Conservation (phyloP, 35 echinoderm and acorn worm species). For the Diadema setosum region DNA sequence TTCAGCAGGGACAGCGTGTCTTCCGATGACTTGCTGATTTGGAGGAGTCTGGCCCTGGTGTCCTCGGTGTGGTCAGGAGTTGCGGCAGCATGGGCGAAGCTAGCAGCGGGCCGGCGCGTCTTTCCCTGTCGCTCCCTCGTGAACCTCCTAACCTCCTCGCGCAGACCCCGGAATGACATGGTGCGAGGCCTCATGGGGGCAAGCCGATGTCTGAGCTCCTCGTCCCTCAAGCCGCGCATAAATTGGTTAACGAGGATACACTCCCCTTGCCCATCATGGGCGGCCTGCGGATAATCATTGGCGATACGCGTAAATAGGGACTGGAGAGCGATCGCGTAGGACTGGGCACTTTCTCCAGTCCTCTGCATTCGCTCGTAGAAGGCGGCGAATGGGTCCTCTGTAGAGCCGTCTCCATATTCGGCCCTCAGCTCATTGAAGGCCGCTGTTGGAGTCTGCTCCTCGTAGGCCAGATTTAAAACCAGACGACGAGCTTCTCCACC, state of each 20-base stretch:
- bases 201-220: background rate
- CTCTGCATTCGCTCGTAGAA: conserved; percentile 6
- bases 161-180: background rate
- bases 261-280: background rate
- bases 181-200: conserved; percentile 33
- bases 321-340: background rate
- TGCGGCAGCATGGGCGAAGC: background rate
- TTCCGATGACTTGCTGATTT: background rate
- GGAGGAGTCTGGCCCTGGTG: background rate
- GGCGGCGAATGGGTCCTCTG: background rate
- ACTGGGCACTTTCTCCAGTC: background rate
- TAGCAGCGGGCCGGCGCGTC: background rate
- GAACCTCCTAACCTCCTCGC: background rate
- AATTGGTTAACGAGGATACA: background rate
- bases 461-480: background rate
- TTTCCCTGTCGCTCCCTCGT: background rate
- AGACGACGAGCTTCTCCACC: too few relatives aligned
- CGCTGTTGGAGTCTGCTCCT: background rate
- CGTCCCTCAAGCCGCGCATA: conserved; percentile 4
- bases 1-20: background rate
- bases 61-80: background rate
- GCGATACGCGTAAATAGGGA: background rate
- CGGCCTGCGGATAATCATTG: background rate
- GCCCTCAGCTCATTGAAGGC: too few relatives aligned
- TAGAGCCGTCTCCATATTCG: background rate